phyloP scores from a whole-genome alignment of 2,888 invertebrate species.

The Lepidocyrtinus sp. region DNA sequence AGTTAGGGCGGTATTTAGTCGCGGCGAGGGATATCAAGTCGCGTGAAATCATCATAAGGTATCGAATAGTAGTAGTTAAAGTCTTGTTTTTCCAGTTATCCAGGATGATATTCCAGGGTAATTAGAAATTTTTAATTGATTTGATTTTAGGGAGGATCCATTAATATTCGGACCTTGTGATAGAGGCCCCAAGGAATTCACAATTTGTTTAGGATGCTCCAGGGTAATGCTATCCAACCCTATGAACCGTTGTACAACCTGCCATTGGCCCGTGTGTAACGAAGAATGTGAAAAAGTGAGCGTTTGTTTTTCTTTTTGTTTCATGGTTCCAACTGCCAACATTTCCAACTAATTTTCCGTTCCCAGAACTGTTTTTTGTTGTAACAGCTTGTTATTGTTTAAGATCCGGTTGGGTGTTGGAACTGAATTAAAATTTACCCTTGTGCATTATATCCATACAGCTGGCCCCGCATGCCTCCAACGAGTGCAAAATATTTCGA shows the following conservation, averaged over 20 bases:
- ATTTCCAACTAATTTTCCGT: too few species aligned
- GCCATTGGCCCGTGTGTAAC: conserved; percentile 62
- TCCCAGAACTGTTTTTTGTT: too few species aligned
- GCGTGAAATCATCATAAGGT: conserved; percentile 60
- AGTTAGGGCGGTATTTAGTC: conserved; percentile 62
- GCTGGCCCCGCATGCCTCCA: conserved; percentile 52
- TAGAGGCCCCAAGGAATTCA: conserved; percentile 46
- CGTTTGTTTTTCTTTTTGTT: too few species aligned
- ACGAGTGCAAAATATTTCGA: conserved; percentile 59
- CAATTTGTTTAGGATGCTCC: conserved; percentile 63
- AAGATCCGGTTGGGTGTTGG: too few species aligned
- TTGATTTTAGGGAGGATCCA: conserved; percentile 61
- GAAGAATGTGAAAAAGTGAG: conserved; percentile 50
- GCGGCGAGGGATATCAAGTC: conserved; percentile 60
- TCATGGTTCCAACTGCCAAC: too few species aligned
- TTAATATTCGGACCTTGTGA: conserved; percentile 58
- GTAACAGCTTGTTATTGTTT: too few species aligned
- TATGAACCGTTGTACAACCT: conserved; percentile 50
- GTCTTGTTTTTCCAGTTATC: too few species aligned
- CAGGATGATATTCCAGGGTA: too few species aligned
- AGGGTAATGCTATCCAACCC: conserved; percentile 41
- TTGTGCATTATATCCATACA: conserved; percentile 32
- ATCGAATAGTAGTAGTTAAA: too few species aligned
- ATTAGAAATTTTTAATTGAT: too few species aligned
- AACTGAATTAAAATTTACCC: too few species aligned